These are phyloP conservation scores for Leuciscus waleckii DNA, from an alignment of 2,797 vertebrate species.

Conservation along the genomic window DNA sequence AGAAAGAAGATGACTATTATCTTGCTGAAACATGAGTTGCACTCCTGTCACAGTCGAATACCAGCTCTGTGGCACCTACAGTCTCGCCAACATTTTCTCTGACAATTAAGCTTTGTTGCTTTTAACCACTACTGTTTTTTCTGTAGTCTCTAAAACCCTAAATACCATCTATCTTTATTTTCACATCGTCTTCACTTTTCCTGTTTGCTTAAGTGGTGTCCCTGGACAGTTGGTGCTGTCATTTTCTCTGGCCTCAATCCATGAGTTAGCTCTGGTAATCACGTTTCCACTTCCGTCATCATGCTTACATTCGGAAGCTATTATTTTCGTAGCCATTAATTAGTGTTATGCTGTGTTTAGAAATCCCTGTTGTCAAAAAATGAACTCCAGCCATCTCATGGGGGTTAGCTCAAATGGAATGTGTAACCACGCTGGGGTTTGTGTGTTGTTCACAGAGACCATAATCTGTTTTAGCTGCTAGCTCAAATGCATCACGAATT, in stretches of 20 bases:
- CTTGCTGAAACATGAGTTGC: neutral
- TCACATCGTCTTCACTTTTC: conserved; percentile 32
- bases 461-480: conserved; percentile 24
- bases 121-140: conserved; percentile 20
- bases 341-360: conserved; percentile 59
- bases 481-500: neutral
- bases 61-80: conserved; percentile 15
- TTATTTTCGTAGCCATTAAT: conserved; percentile 68
- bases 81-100: conserved; percentile 19
- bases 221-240: conserved; percentile 40
- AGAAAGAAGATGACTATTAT: neutral
- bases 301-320: conserved; percentile 69
- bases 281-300: conserved; percentile 69
- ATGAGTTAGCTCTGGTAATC: conserved; percentile 72
- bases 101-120: conserved; percentile 10
- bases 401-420: conserved; percentile 12
- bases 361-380: conserved; percentile 42
- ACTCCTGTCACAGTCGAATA: neutral
- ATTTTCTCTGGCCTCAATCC: conserved; percentile 45
- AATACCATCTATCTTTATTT: conserved; percentile 34
- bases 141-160: neutral
- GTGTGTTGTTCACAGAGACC: neutral
- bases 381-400: neutral
- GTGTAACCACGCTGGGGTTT: conserved; percentile 14
- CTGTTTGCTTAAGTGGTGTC: conserved; percentile 50